Evolutionary conservation across 2,113 vertebrate species (phyloP).

Genomic region (Cryptomyrus ogoouensis): DNA sequence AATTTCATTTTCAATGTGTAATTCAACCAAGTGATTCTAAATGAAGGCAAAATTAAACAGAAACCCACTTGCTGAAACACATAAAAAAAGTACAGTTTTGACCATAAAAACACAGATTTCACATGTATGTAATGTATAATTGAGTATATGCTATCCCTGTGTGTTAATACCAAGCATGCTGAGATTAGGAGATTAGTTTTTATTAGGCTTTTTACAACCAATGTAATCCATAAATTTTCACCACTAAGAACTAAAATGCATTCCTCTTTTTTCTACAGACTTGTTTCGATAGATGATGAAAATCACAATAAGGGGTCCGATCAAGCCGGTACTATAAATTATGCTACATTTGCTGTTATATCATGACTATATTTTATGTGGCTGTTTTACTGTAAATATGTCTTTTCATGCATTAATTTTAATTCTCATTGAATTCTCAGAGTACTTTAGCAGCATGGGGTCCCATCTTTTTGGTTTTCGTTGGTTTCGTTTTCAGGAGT

Average conservation of each 20-base stretch:
- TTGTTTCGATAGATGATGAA: conserved; percentile 77
- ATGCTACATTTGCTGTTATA: not conserved
- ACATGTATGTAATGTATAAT: not conserved
- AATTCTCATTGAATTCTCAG: not conserved
- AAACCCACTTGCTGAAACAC: not conserved
- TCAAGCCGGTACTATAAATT: conserved; percentile 58
- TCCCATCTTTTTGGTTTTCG: not conserved
- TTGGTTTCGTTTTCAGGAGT: not conserved
- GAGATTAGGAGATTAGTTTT: not conserved
- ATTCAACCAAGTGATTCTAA: not conserved
- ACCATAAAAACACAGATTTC: not conserved
- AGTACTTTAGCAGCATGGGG: not conserved
- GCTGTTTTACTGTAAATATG: not conserved
- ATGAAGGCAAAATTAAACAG: not conserved
- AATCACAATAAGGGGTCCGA: conserved; percentile 47
- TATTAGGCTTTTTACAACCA: not conserved
- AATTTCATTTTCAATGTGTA: not conserved
- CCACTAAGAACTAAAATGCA: not conserved
- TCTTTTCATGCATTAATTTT: not conserved
- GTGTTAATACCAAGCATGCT: not conserved
- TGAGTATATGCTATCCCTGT: not conserved
- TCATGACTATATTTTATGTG: not conserved
- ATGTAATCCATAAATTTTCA: not conserved
- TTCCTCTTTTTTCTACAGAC: conserved; percentile 55
- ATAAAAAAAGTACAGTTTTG: not conserved